Evolutionary conservation across 1,140 invertebrate species (phyloP), one percentile per base, ranked within the genome.

Genomic region (Vollenhovia emeryi): DNA sequence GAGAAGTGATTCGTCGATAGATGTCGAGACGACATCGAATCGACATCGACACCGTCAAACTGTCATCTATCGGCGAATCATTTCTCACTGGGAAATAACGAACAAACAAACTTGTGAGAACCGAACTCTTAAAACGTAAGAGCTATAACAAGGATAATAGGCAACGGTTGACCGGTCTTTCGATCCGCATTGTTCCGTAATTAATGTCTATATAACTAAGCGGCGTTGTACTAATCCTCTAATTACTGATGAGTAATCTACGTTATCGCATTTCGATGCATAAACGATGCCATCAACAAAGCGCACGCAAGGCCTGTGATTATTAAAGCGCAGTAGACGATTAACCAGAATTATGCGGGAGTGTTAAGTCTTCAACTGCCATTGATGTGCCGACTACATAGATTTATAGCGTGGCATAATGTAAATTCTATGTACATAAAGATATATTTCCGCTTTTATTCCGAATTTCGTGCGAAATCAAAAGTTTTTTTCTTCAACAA

Each of bases 241-340:
- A 80, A 80, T 45, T 21, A 24, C 2, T 18, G 27, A 21, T 40
- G n/a, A 18, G 15, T 15, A 27, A 52, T 33, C 45, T 27, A 52
- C 27, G 27, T 79, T 36, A 66, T 40, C 45, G 36, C 13, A 71
- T 43, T 80, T 57, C 43, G 1, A 52, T 79, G 33, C 33, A 7
- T n/a, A 21, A 52, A 78, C 24, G 13, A 68, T 21, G 21, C 7
- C 21, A 30, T 48, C 6, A 36, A 43, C 64, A 80, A 80, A 57
- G 24, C 48, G 15, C 11, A n/a, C 18, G 8, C 36, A 21, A 45
- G 7, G 57, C 18, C 33, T 80, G 33, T 43, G 50, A 71, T 80
- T 80, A 80, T 55, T 69, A 80, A 69, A 80, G 50, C 64, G 24
- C 13, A 69, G 55, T 36, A 40, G 7, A 36, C 3, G 45, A 69